Evolutionary conservation across 2,797 vertebrate species (phyloP), one percentile per base, ranked within the genome.

Genomic region (Eospalax fontanierii): DNA sequence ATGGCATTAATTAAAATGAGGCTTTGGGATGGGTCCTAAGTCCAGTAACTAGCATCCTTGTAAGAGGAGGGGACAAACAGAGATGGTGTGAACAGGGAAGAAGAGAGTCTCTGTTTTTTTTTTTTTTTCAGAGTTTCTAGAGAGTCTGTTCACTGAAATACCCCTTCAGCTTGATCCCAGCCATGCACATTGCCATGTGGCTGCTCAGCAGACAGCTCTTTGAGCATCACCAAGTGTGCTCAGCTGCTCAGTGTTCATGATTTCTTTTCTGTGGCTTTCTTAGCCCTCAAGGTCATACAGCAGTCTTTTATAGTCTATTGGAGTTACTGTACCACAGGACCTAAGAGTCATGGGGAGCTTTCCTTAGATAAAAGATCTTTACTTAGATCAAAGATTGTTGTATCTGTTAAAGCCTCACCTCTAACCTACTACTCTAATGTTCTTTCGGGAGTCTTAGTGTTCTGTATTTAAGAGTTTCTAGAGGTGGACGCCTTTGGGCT

Each of bases 191-290:
- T 79, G 54, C 90, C 40, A 35, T 21, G 2, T 65, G 70, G 50
- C 90, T 84, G 35, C 76, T 85, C 14, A 30, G 35, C 33, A 46
- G 57, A 78, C 14, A 33, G 74, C 18, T 85, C 38, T 96, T 93
- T 88, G 82, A 88, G 50, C 11, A 33, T 78, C 22, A 1, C 33
- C 15, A 19, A 46, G 18, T 76, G 59, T 38, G 22, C 10, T 75
- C 22, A 63, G 38, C 22, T 54, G 26, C 75, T 81, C 85, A 40
- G 88, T 19, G 43, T 76, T 12, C 74, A 70, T 35, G 73, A 78
- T 75, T 91, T 88, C 57, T 76, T 76, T 95, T 85, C 74, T 71
- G 35, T 93, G 93, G 87, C 91, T 94, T 84, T 74, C 33, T 28
- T 59, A 84, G 12, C 11, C 30, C 68, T 40, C 78, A 92, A 96